A percentile compares a stretch with the other conserved stretches of the same genome.
Conservation (phyloP, 2,888 invertebrate genomes). For the Parnassius glacialis region DNA sequence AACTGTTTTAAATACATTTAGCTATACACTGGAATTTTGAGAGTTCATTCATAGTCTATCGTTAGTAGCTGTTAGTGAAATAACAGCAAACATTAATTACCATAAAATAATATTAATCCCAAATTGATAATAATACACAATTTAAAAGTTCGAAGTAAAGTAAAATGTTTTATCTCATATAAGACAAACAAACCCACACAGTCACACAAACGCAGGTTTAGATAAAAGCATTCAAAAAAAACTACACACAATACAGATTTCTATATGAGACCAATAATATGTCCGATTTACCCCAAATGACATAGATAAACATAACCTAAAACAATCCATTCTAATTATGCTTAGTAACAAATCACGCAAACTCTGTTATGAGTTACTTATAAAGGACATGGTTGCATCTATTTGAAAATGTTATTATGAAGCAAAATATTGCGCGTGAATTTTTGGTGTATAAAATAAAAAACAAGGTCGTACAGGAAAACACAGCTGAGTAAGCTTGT, state of each 20-base stretch:
- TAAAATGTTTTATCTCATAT: not conserved
- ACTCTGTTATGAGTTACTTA: slow-evolving; percentile 49
- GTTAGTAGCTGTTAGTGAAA: slow-evolving; percentile 80
- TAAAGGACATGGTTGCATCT: slow-evolving; percentile 8
- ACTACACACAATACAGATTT: not conserved
- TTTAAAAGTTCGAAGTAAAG: not conserved
- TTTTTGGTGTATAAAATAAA: too few relatives aligned
- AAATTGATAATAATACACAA: not conserved
- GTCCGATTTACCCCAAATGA: too few relatives aligned
- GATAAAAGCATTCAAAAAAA: slow-evolving; percentile 11
- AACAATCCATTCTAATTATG: slow-evolving; percentile 12
- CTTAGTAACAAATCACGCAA: slow-evolving; percentile 36
- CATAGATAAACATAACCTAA: not conserved
- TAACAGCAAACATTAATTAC: slow-evolving; percentile 71
- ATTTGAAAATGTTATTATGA: slow-evolving; percentile 3
- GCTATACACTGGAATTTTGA: not conserved
- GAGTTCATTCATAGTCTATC: slow-evolving; percentile 68
- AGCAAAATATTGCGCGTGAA: too few relatives aligned
- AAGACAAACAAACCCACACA: slow-evolving; percentile 13
- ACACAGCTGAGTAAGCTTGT: not conserved
- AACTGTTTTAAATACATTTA: not conserved
- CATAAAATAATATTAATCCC: slow-evolving; percentile 28
- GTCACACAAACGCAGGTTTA: slow-evolving; percentile 22
- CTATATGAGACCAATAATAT: not conserved
- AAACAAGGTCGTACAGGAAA: not conserved